phyloP scores from a whole-genome alignment of 2,797 vertebrate genomes.

The Natrix natrix region DNA sequence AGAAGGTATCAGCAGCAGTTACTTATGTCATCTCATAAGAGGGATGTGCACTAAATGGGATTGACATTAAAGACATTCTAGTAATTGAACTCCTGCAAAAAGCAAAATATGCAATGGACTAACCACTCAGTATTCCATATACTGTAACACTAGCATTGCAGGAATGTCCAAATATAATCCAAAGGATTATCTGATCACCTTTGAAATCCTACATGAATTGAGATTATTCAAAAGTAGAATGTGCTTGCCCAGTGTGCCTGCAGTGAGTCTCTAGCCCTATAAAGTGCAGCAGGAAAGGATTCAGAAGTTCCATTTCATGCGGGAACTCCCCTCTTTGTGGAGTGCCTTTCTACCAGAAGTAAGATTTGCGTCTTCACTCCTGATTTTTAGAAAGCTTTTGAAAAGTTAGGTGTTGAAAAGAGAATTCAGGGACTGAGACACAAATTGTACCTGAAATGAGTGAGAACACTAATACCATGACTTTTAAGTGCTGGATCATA shows the following conservation, averaged over 20 bases:
- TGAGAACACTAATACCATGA: not conserved
- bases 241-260: not conserved
- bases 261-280: not conserved
- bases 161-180: not conserved
- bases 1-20: not conserved
- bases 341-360: not conserved
- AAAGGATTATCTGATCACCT: not conserved
- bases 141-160: not conserved
- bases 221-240: not conserved
- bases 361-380: not conserved
- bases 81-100: not conserved
- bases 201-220: not conserved
- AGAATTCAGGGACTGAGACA: not conserved
- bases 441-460: not conserved
- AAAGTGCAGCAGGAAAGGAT: not conserved
- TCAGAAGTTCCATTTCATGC: not conserved
- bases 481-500: not conserved
- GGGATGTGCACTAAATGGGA: not conserved
- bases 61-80: not conserved
- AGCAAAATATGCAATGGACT: not conserved
- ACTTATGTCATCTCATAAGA: not conserved
- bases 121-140: not conserved
- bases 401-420: not conserved
- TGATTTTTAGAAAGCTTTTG: not conserved
- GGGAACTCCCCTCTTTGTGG: not conserved